Base-by-base conservation (phyloP, 2,888 invertebrate species). In the Homarus gammarus region DNA sequence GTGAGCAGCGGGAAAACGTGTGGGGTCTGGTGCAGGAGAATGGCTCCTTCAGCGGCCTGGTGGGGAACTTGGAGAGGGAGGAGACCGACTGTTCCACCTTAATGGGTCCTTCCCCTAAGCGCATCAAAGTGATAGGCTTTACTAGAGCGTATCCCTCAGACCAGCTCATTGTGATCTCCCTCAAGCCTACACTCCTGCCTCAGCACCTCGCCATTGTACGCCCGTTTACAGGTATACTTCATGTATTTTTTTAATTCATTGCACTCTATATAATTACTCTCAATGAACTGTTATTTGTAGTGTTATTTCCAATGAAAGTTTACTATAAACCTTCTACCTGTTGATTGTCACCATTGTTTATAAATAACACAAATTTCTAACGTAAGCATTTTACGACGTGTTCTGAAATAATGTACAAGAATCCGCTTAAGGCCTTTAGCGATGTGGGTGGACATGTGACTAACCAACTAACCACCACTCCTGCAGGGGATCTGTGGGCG, bases 41-140 rank as follows among this genome's bases (percentile, higher is more conserved):
- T 0, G 27, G 27, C 3, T 15, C 33, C 0, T 83, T 70, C 51
- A 72, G 31, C 3, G 83, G 83, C 15, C 31, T 83, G 72, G 49
- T 83, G 15, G 83, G 83, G 0, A 49, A 83, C 49, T 36, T 83
- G 6, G 22, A 83, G n/a, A 12, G 83, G 8, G 83, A 83, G n/a
- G 83, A 72, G 72, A 49, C 72, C 33, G 83, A 83, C 51, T n/a
- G 72, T 5, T 72, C 38, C 33, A 83, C 72, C 36, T 31, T 72
- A 18, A 72, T 83, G 8, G 72, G 72, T 6, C 83, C 72, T 49
- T 44, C 72, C 18, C 70, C 70, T 31, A 72, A 36, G 0, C 44
- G 83, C 6, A 15, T 72, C 2, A 70, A n/a, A 72, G 83, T 22
- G 5, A 72, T 72, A 40, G 83, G 72, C 15, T 83, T 36, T 36